Evolutionary conservation across 2,888 invertebrate species (phyloP), one percentile per base, ranked within the genome.

Genomic region (Stenichneumon culpator): DNA sequence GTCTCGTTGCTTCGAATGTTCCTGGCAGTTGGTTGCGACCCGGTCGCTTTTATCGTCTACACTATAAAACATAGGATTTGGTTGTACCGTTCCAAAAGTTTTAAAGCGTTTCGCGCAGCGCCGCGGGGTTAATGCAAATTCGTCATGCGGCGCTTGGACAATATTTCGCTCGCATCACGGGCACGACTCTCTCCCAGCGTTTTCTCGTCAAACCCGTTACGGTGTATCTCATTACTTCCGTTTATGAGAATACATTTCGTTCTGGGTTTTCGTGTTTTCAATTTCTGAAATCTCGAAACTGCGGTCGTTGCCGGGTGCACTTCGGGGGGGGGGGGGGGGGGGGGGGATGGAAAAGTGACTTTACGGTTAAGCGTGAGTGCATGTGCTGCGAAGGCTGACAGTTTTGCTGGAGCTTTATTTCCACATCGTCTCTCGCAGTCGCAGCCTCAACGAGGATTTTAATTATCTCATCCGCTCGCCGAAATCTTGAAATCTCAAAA

Each of bases 111-210:
- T 25, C 54, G 14, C 25, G 4, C 1, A 14, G 57, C 25, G 57
- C 22, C 57, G 11, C 67, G 52, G 44, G 50, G 65, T 50, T 70
- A 69, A 82, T 78, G 73, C 52, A 78, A 81, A 74, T 79, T 81
- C 52, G 60, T 81, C 77, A 80, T 72, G 57, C 75, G 28, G 57
- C 83, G 44, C 52, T 73, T 50, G 67, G 72, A 81, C 79, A 63
- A 83, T 50, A 73, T 78, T 73, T 69, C 25, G 25, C 57, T n/a
- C 32, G 68, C 69, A 14, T 11, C 52, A 39, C 32, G 11, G 16
- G 36, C 16, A 1, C 11, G 39, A 73, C 11, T 57, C 54, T 36
- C 39, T 52, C 19, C 32, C 22, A 44, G n/a, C 60, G 19, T 47
- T 65, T 44, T 67, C 22, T 39, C 36, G 32, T 67, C 32, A 54